phyloP scores from a whole-genome alignment of 2,888 invertebrate species.

The Trilocha varians region DNA sequence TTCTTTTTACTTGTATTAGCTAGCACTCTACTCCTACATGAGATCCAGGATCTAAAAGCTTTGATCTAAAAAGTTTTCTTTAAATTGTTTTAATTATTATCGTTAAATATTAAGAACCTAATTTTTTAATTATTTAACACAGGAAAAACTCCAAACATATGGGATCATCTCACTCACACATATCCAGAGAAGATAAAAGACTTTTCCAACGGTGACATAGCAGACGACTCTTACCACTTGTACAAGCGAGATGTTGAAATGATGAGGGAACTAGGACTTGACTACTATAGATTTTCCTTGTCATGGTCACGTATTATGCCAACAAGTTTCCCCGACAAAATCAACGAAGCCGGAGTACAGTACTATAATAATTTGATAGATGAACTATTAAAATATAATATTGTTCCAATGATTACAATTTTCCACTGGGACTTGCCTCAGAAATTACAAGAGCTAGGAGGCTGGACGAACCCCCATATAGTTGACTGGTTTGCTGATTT shows the following conservation, averaged over 20 bases:
- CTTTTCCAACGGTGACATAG: slow-evolving; percentile 70
- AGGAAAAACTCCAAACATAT: slow-evolving; percentile 73
- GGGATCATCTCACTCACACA: slow-evolving; percentile 73
- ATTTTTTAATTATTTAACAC: no score
- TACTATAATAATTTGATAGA: slow-evolving; percentile 64
- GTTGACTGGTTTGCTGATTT: slow-evolving; percentile 60
- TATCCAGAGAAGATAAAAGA: slow-evolving; percentile 59
- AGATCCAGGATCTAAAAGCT: no score
- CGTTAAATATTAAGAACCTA: no score
- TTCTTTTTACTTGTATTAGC: no score
- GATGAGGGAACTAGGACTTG: slow-evolving; percentile 51
- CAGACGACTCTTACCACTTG: slow-evolving; percentile 75
- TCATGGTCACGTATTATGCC: slow-evolving; percentile 78
- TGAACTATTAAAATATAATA: slow-evolving; percentile 69
- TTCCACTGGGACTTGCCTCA: slow-evolving; percentile 70
- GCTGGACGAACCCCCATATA: slow-evolving; percentile 56
- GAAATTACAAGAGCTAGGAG: slow-evolving; percentile 66
- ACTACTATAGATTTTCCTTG: slow-evolving; percentile 72
- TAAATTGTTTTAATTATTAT: no score
- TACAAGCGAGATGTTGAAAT: slow-evolving; percentile 70
- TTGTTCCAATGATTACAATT: slow-evolving; percentile 73
- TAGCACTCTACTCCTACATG: no score
- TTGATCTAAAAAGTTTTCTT: no score
- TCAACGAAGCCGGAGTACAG: slow-evolving; percentile 61
- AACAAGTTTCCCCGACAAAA: slow-evolving; percentile 60